Percentiles rank a stretch among this genome's conserved stretches.
phyloP scores from a whole-genome alignment of 2,797 vertebrate species.

The Acanthis flammea region DNA sequence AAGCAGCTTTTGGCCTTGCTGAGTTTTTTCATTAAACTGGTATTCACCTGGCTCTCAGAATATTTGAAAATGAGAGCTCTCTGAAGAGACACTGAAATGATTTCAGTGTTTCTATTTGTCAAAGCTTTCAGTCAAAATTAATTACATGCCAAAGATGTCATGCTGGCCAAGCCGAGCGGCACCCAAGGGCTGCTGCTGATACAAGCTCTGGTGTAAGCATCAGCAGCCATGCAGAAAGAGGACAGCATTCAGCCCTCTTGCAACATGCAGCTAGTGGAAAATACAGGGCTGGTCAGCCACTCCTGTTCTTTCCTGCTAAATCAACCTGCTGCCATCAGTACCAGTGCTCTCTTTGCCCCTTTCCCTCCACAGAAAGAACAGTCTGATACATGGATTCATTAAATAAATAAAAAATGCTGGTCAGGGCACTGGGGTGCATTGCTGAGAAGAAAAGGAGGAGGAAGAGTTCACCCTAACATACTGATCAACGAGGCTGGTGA shows the following conservation, averaged over 20 bases:
- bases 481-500: background rate
- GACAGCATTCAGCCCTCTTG: background rate
- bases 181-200: background rate
- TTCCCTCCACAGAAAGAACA: background rate
- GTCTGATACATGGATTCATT: background rate
- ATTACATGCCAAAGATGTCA: background rate
- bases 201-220: background rate
- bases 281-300: background rate
- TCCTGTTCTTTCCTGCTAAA: background rate
- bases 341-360: background rate
- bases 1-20: background rate
- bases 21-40: background rate
- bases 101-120: conserved; percentile 7
- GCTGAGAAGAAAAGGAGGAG: background rate
- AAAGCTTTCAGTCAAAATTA: conserved; percentile 34
- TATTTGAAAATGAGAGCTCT: background rate
- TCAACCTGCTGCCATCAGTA: background rate
- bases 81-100: background rate
- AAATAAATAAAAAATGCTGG: background rate
- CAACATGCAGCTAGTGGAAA: background rate
- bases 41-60: background rate
- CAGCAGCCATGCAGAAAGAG: background rate
- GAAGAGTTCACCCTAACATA: background rate
- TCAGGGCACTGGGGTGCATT: background rate
- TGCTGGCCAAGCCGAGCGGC: background rate